phyloP scores from a whole-genome alignment of 2,888 invertebrate species.

The Caradrina kadenii region DNA sequence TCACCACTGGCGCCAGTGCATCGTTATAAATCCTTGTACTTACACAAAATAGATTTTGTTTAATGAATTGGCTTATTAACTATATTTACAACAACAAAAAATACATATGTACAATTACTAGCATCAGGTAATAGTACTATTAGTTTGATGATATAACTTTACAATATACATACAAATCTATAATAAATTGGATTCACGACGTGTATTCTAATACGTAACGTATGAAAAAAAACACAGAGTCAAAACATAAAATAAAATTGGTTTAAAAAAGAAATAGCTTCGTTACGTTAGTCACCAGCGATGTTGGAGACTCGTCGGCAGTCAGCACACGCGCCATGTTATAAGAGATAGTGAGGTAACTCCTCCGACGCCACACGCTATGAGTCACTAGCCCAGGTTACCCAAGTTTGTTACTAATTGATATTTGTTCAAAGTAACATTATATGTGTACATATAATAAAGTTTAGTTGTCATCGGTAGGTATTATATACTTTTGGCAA shows the following conservation, averaged over 20 bases:
- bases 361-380: too few relatives aligned
- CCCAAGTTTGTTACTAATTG: too few relatives aligned
- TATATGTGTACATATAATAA: too few relatives aligned
- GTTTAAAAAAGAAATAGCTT: background rate
- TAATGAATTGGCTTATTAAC: conserved; percentile 35
- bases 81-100: conserved; percentile 40
- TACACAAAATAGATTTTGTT: conserved; percentile 26
- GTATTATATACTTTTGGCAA: too few relatives aligned
- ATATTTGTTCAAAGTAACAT: too few relatives aligned
- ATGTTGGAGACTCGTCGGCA: too few relatives aligned
- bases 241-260: conserved; percentile 8
- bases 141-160: conserved; percentile 14
- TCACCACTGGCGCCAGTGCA: conserved; percentile 6
- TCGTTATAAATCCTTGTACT: conserved; percentile 31
- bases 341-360: too few relatives aligned
- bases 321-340: too few relatives aligned
- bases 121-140: conserved; percentile 5
- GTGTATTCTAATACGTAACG: background rate
- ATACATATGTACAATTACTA: conserved; percentile 29
- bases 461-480: too few relatives aligned
- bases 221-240: conserved; percentile 14
- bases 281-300: background rate
- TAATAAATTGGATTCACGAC: conserved; percentile 34
- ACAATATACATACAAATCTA: conserved; percentile 19
- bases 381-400: too few relatives aligned